phyloP scores from a whole-genome alignment of 2,113 vertebrate species.

The Pelusios castaneus region DNA sequence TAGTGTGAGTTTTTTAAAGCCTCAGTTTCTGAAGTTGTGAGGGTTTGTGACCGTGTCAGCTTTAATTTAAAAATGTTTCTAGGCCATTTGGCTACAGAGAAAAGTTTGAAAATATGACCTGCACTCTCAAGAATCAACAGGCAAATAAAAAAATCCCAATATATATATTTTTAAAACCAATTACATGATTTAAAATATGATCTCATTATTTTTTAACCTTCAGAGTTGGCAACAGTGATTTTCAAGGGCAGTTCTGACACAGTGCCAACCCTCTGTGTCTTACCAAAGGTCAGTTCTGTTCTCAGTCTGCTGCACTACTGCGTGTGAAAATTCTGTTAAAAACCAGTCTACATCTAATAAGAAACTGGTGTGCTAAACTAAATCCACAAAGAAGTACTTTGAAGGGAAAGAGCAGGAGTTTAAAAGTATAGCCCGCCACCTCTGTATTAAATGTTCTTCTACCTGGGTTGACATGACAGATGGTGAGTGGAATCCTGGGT shows the following conservation, averaged over 20 bases:
- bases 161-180: not conserved
- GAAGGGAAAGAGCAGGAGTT: slow-evolving; percentile 19
- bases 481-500: slow-evolving; percentile 61
- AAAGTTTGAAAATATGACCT: not conserved
- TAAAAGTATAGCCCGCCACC: not conserved
- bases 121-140: not conserved
- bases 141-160: not conserved
- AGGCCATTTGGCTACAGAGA: not conserved
- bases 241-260: not conserved
- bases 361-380: not conserved
- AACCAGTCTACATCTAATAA: not conserved
- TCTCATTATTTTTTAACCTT: not conserved
- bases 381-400: not conserved
- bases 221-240: not conserved
- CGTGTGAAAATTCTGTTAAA: not conserved
- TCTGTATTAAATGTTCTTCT: slow-evolving; percentile 28
- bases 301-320: not conserved
- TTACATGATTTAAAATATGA: not conserved
- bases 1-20: not conserved
- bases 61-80: not conserved
- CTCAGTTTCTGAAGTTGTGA: not conserved
- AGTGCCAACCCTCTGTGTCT: not conserved
- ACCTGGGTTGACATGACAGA: slow-evolving; percentile 58
- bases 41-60: not conserved
- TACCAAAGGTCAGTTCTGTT: not conserved